Conservation (phyloP, 2,113 vertebrate species). For the Delphinapterus leucas region DNA sequence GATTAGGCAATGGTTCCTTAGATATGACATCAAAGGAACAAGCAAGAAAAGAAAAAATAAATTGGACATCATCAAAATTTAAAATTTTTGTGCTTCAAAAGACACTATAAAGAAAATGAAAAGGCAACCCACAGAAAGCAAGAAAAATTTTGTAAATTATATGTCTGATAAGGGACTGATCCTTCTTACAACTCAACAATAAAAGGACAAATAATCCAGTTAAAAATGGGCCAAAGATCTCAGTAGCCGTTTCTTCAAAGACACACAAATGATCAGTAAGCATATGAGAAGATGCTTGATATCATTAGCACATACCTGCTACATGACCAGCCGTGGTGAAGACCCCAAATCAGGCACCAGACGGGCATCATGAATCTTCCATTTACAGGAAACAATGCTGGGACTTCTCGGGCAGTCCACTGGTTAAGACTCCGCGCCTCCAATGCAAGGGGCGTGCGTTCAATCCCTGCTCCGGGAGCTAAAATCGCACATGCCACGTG, state of each 20-base stretch:
- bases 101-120: not conserved
- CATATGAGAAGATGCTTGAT: not conserved
- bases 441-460: no score
- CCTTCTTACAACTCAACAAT: not conserved
- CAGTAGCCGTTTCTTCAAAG: not conserved
- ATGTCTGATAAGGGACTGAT: not conserved
- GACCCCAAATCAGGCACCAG: not conserved
- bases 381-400: no score
- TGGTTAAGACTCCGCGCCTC: no score
- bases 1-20: not conserved
- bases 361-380: not conserved
- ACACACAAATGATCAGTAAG: not conserved
- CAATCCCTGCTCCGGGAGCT: no score
- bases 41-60: not conserved
- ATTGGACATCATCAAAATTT: not conserved
- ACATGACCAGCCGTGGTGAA: not conserved
- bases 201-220: not conserved
- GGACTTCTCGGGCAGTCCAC: no score
- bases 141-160: not conserved
- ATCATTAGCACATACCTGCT: not conserved
- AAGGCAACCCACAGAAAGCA: not conserved
- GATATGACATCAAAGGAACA: not conserved
- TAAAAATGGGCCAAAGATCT: not conserved
- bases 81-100: not conserved
- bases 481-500: no score